phyloP scores from a whole-genome alignment of 2,797 vertebrate species.

The Crypturellus tataupa region DNA sequence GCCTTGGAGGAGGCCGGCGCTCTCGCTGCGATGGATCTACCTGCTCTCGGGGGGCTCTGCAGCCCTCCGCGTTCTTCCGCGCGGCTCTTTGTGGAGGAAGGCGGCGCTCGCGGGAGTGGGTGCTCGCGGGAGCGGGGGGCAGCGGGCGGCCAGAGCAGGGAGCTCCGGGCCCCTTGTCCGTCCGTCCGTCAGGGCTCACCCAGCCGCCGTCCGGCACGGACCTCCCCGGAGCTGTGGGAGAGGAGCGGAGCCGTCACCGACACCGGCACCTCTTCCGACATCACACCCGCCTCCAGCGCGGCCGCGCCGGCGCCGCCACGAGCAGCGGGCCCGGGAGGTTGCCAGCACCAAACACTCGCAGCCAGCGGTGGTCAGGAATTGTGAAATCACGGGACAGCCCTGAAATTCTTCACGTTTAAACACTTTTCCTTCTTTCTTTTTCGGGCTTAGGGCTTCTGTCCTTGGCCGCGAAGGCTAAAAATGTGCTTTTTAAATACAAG shows the following conservation, averaged over 20 bases:
- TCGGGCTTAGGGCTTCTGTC: background rate
- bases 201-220: conserved; percentile 1
- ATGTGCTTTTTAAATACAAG: background rate
- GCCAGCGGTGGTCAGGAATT: rapidly evolving
- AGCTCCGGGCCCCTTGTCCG: background rate
- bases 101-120: background rate
- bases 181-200: background rate
- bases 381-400: background rate
- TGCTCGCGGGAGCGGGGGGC: conserved; percentile 50
- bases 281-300: background rate
- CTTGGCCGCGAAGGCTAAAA: background rate
- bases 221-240: conserved; percentile 57
- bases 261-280: background rate
- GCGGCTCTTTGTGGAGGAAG: background rate
- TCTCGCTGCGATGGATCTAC: conserved; percentile 85
- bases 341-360: background rate
- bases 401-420: background rate
- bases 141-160: background rate
- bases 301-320: background rate
- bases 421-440: rapidly evolving
- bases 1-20: conserved; percentile 29
- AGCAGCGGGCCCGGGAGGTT: background rate
- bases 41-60: conserved; percentile 78
- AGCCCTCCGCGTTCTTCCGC: conserved; percentile 35
- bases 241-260: conserved; percentile 35